Evolutionary conservation across 23 tunicate species (phyloP).

Genomic region (Trididemnum miniatum): DNA sequence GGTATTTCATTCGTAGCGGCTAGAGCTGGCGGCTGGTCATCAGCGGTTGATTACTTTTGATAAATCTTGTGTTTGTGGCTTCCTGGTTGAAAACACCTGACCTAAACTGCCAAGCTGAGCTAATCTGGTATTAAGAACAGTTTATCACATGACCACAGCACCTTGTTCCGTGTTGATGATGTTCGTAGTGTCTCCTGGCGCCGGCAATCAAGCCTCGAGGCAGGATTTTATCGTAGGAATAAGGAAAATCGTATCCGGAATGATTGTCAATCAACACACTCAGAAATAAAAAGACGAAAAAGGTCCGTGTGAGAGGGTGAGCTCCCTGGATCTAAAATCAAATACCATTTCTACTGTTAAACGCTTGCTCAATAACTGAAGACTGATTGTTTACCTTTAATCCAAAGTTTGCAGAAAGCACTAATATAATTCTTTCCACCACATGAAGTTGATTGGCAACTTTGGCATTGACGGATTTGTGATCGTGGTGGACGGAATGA

Average conservation of each 20-base stretch:
- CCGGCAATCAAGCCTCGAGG: slow-evolving; percentile 68
- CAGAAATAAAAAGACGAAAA: slow-evolving; percentile 62
- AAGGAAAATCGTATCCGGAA: slow-evolving; percentile 89
- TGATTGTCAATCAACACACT: slow-evolving; percentile 71
- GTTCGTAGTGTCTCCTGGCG: slow-evolving; percentile 55
- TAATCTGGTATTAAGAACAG: too few relatives aligned
- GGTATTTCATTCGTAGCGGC: too few relatives aligned
- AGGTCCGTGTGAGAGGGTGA: slow-evolving; percentile 72
- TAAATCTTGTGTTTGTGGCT: too few relatives aligned
- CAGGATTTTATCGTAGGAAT: slow-evolving; percentile 59
- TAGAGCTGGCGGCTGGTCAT: too few relatives aligned
- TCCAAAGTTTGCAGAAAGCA: slow-evolving; percentile 71
- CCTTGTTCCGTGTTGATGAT: slow-evolving; percentile 57
- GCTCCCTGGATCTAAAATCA: slow-evolving; percentile 69
- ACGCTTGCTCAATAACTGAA: too few relatives aligned
- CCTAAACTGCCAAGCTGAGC: too few relatives aligned
- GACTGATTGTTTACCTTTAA: slow-evolving; percentile 68
- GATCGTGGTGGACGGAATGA: slow-evolving; percentile 78
- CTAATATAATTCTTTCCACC: slow-evolving; percentile 65
- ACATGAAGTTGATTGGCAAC: slow-evolving; percentile 66
- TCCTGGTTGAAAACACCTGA: too few relatives aligned
- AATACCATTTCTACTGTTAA: background rate
- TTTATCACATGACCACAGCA: too few relatives aligned
- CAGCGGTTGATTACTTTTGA: too few relatives aligned
- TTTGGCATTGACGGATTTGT: slow-evolving; percentile 61